phyloP scores from a whole-genome alignment of 2,797 vertebrate species.

The Prunella strophiata region DNA sequence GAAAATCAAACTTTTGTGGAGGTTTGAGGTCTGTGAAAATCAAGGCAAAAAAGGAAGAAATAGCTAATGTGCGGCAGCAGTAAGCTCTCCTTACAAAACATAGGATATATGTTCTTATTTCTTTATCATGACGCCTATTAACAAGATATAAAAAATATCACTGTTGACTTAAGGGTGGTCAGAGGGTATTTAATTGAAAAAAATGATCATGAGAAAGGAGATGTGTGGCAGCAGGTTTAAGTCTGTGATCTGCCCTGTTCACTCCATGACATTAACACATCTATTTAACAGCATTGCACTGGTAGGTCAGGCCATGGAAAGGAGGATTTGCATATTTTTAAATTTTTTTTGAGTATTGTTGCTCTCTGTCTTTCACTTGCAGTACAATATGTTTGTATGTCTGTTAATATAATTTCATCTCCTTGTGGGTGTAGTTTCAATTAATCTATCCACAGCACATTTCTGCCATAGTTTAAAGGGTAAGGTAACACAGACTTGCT shows the following conservation, averaged over 20 bases:
- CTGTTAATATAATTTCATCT: not conserved
- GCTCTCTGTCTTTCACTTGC: constrained; percentile 2
- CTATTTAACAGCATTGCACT: not conserved
- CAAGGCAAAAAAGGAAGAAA: not conserved
- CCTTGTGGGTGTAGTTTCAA: not conserved
- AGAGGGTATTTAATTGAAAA: not conserved
- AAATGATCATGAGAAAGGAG: not conserved
- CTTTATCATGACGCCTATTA: not conserved
- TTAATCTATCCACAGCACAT: not conserved
- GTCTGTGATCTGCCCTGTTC: not conserved
- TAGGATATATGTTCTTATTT: not conserved
- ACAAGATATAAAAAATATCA: not conserved
- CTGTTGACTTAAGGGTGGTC: not conserved
- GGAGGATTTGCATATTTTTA: not conserved
- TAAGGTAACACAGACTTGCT: not conserved
- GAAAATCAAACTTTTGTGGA: not conserved
- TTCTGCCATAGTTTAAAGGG: not conserved
- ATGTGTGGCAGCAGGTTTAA: not conserved
- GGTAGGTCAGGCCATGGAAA: not conserved
- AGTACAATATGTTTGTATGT: not conserved
- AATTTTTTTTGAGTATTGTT: constrained; percentile 1
- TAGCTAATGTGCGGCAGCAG: not conserved
- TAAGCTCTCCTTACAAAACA: not conserved
- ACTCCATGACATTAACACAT: not conserved
- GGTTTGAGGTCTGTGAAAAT: not conserved